Conservation (phyloP, 2,888 invertebrate genomes). For the Drosophila prolongata region DNA sequence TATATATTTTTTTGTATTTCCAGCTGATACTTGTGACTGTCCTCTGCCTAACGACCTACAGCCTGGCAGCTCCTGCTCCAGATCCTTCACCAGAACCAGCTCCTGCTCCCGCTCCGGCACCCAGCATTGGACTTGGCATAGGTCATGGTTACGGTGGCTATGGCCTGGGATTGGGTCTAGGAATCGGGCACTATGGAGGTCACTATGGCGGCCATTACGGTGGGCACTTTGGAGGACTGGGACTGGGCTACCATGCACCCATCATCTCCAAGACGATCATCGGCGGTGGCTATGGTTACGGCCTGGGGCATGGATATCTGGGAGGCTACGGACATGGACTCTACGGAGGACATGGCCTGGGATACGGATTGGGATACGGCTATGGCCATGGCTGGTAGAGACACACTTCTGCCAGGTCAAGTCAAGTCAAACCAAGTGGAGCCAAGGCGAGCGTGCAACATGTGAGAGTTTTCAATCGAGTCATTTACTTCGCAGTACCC, state of each 20-base stretch:
- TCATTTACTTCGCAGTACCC: slow-evolving; percentile 27
- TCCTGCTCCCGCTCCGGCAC: slow-evolving; percentile 54
- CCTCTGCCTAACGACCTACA: slow-evolving; percentile 52
- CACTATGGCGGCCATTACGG: slow-evolving; percentile 38
- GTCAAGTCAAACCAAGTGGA: not conserved
- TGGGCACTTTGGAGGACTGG: slow-evolving; percentile 51
- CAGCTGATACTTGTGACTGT: slow-evolving; percentile 71
- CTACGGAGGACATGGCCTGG: slow-evolving; percentile 51
- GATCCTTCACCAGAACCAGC: slow-evolving; percentile 54
- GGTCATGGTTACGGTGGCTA: slow-evolving; percentile 67
- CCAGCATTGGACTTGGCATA: slow-evolving; percentile 52
- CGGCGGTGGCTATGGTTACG: slow-evolving; percentile 69
- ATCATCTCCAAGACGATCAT: slow-evolving; percentile 73
- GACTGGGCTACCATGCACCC: slow-evolving; percentile 72
- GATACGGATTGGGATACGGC: slow-evolving; percentile 85
- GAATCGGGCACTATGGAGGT: slow-evolving; percentile 38
- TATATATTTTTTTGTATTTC: too few relatives aligned
- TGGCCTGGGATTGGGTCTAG: slow-evolving; percentile 53
- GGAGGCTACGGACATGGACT: slow-evolving; percentile 69
- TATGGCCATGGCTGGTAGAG: slow-evolving; percentile 68
- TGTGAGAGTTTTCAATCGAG: slow-evolving; percentile 53
- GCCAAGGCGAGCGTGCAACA: slow-evolving; percentile 26
- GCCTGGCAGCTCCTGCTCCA: slow-evolving; percentile 65
- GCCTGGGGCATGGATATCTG: slow-evolving; percentile 66
- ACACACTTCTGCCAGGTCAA: not conserved